phyloP scores from a whole-genome alignment of 2,113 vertebrate species.

The Sarotherodon lohbergeri region DNA sequence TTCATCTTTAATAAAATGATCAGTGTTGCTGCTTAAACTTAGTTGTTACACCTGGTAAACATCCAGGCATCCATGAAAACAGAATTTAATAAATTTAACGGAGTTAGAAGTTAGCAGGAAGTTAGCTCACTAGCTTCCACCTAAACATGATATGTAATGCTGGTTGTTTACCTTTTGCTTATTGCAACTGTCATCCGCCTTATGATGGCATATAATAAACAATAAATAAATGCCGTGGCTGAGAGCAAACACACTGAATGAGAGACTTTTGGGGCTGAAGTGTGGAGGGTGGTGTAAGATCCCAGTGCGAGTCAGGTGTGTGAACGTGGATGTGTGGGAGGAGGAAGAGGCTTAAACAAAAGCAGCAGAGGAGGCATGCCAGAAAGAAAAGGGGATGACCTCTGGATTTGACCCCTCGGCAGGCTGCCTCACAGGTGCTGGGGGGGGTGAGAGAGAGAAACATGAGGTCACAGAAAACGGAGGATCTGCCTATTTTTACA shows the following conservation, averaged over 20 bases:
- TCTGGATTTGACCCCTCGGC: conserved; percentile 3
- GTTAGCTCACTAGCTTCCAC: fast-evolving
- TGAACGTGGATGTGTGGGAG: neutral
- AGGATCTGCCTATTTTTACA: conserved; percentile 7
- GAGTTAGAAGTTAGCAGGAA: too few relatives aligned
- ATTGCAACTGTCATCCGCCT: fast-evolving
- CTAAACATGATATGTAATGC: too few relatives aligned
- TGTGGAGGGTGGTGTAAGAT: neutral
- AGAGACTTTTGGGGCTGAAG: neutral
- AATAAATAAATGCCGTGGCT: neutral
- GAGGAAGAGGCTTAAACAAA: neutral
- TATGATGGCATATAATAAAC: neutral
- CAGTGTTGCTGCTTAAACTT: neutral
- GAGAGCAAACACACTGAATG: neutral
- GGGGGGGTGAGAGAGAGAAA: neutral
- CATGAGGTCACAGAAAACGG: neutral
- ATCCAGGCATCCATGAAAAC: neutral
- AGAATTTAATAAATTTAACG: neutral
- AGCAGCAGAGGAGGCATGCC: neutral
- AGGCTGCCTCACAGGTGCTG: conserved; percentile 31
- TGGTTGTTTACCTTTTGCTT: neutral
- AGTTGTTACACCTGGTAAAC: neutral
- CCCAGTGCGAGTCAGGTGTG: neutral
- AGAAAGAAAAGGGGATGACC: neutral
- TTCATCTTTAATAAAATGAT: neutral